Evolutionary conservation across 2,113 vertebrate species (phyloP), one percentile per base, ranked within the genome.

Genomic region (Perccottus glenii): DNA sequence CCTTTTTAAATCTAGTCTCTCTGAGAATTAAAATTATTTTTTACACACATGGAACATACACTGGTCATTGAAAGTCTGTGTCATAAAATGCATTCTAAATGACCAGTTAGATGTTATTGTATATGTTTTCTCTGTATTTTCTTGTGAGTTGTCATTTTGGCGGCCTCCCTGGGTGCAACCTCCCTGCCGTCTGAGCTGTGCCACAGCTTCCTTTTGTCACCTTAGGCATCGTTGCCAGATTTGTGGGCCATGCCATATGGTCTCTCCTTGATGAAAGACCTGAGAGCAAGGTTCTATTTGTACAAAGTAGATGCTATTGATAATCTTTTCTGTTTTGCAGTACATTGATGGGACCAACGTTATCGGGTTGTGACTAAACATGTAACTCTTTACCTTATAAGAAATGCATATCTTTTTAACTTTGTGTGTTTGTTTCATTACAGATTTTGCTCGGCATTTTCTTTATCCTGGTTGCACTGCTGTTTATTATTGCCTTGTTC

Each of bases 381-480:
- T 36, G 15, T 55, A 5, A 59, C 42, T 57, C 11, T 43, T 19
- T 45, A 11, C 5, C 19, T 27, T 27, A 27, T 57, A 10, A 65
- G 38, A 8, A 40, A 48, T 38, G 71, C 0, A 5, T 19, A 7
- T 59, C n/a, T 12, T 44, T 16, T 15, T 3, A 50, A 60, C 27
- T 3, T 51, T 42, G 3, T 12, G 16, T 46, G 3, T 71, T 16
- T 77, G 12, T 64, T 32, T 64, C 72, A 27, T 27, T 82, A 69
- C 85, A 99, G 98, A 93, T 99, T 84, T 72, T 96, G 19, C 91
- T 98, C 91, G 98, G 98, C 42, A 77, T 97, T 16, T 94, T 97
- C 88, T 97, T 98, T 67, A 94, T 98, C 85, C 91, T 98, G 2
- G 95, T 99, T 83, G 98, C 98, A 0, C 85, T 98, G 81, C 92